These are phyloP conservation scores for Zhuqinia jingwanae DNA, from an alignment of 2,888 invertebrate species.

Conservation along the genomic window DNA sequence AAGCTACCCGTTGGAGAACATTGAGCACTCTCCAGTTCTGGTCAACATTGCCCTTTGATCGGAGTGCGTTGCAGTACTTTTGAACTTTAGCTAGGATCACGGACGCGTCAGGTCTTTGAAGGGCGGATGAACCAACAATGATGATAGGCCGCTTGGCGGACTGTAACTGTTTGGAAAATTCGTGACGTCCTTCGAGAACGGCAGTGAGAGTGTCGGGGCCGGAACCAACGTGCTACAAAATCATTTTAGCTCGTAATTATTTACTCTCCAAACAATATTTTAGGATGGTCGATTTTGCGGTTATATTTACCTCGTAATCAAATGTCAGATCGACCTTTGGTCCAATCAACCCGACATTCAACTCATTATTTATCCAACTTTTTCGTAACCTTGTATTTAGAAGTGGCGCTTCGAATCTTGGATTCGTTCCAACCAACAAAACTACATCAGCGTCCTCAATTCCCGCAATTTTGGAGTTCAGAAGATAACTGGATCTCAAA, in stretches of 20 bases:
- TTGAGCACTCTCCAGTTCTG: slow-evolving; percentile 91
- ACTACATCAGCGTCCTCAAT: slow-evolving; percentile 97
- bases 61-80: slow-evolving; percentile 84
- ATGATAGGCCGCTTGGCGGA: slow-evolving; percentile 93
- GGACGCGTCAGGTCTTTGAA: slow-evolving; percentile 89
- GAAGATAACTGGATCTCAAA: slow-evolving; percentile 93
- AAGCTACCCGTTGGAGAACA: slow-evolving; percentile 95
- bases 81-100: slow-evolving; percentile 89
- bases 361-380: slow-evolving; percentile 96
- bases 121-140: slow-evolving; percentile 92
- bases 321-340: slow-evolving; percentile 96
- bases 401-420: slow-evolving; percentile 97
- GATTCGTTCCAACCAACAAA: slow-evolving; percentile 97
- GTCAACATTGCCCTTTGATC: slow-evolving; percentile 80
- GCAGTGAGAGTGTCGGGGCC: slow-evolving; percentile 88
- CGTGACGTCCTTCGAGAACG: slow-evolving; percentile 87
- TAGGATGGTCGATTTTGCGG: neutral
- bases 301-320: slow-evolving; percentile 87
- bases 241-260: neutral
- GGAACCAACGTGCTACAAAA: slow-evolving; percentile 89
- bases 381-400: slow-evolving; percentile 98
- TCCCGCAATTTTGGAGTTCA: slow-evolving; percentile 94
- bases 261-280: neutral
- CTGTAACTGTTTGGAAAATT: slow-evolving; percentile 86
- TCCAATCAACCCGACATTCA: slow-evolving; percentile 92